Base-by-base conservation (phyloP, 30 jellyfish, hydroid and myxozoan genomes). In the Aurelia aurita complex sp. Pacific region DNA sequence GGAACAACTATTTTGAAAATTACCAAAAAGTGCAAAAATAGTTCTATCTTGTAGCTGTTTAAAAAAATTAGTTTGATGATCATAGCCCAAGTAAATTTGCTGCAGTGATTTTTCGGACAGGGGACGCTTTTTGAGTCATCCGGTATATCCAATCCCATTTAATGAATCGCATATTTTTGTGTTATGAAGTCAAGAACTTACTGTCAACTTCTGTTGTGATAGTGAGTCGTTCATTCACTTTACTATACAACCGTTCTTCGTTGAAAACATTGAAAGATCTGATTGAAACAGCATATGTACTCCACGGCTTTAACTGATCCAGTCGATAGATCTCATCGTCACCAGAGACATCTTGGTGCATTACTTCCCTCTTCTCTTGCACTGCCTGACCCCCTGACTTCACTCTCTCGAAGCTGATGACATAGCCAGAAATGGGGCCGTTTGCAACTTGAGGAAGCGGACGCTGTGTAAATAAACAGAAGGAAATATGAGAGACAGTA, bases 221-320 rank as follows among this genome's bases (percentile, higher is more conserved):
- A 6, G 35, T 82, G 13, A 54, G 79, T 29, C 72, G 61, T 23
- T 71, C 80, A 19, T 63, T 69, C 29, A 61, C 32, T 43, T 71
- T 72, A 29, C 91, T 82, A 84, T 82, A 82, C 68, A 82, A 23
- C 64, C 85, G 80, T 19, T 70, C 67, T 36, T 66, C 84, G 33
- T 40, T 82, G 18, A 69, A 60, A 29, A 69, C 32, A 60, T 82
- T 82, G 61, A 51, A 70, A n/a, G 91, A 73, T 14, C 19, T 46
- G 34, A 82, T 82, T 43, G 64, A n/a, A 61, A 82, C 70, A 16
- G 34, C 43, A 78, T 82, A 82, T 29, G 91, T 82, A 50, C 91
- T 82, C 91, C 91, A 82, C 7, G 91, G 91, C 51, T 60, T 82
- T 15, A 82, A 74, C 10, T 69, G 71, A 59, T 82, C 91, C 66